phyloP scores from a whole-genome alignment of 2,797 vertebrate species.

The Capromys pilorides region DNA sequence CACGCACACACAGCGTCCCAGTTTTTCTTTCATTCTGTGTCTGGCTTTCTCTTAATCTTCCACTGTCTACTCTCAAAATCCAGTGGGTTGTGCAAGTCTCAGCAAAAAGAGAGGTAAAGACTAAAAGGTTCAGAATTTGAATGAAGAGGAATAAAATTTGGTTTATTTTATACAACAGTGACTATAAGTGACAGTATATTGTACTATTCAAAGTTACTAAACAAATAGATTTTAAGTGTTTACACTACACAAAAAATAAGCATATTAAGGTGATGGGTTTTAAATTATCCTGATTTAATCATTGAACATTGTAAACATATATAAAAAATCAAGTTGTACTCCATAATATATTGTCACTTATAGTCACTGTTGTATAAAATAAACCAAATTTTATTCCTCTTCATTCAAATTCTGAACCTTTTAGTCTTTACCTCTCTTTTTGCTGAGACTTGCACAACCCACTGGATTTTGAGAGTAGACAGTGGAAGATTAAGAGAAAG shows the following conservation, averaged over 20 bases:
- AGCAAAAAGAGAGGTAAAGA: background rate
- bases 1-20: too few relatives aligned
- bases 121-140: background rate
- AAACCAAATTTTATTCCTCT: background rate
- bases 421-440: background rate
- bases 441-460: too few relatives aligned
- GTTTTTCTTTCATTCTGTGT: too few relatives aligned
- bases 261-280: background rate
- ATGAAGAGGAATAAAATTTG: too few relatives aligned
- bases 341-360: too few relatives aligned
- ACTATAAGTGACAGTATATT: background rate
- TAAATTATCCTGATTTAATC: background rate
- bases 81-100: too few relatives aligned
- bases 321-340: background rate
- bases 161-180: background rate
- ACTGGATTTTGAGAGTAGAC: too few relatives aligned
- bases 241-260: background rate
- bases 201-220: background rate
- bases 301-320: background rate
- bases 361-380: background rate
- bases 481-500: too few relatives aligned
- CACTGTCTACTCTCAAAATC: too few relatives aligned
- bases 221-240: background rate
- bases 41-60: too few relatives aligned
- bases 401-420: background rate